These are phyloP conservation scores for Chironomus tentans DNA, from an alignment of 2,888 invertebrate species.

Conservation along the genomic window DNA sequence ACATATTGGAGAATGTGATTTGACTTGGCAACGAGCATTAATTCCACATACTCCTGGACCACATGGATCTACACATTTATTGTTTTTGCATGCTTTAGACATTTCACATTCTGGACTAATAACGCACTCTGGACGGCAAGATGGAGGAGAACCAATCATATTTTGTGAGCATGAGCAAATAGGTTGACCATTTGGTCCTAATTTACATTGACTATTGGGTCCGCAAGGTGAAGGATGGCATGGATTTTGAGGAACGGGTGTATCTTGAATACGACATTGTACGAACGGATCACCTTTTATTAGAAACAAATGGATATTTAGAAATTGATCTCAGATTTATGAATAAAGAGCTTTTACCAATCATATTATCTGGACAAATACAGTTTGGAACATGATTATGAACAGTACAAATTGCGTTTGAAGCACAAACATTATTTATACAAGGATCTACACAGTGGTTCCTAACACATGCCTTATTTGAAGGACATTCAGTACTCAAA, in stretches of 20 bases:
- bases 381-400: slow-evolving; percentile 66
- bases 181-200: slow-evolving; percentile 53
- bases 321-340: neutral
- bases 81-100: slow-evolving; percentile 62
- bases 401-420: slow-evolving; percentile 60
- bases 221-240: slow-evolving; percentile 62
- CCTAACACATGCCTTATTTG: slow-evolving; percentile 58
- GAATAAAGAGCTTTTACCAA: slow-evolving; percentile 44
- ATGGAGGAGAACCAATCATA: slow-evolving; percentile 59
- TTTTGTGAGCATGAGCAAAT: slow-evolving; percentile 62
- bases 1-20: slow-evolving; percentile 65
- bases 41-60: slow-evolving; percentile 54
- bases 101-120: slow-evolving; percentile 63
- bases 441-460: slow-evolving; percentile 66
- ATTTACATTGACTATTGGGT: slow-evolving; percentile 53
- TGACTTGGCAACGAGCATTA: slow-evolving; percentile 58
- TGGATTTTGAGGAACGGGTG: slow-evolving; percentile 44
- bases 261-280: slow-evolving; percentile 30
- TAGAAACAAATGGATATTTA: neutral
- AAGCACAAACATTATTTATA: slow-evolving; percentile 57
- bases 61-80: slow-evolving; percentile 73
- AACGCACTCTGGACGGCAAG: slow-evolving; percentile 64
- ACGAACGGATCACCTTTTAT: slow-evolving; percentile 29
- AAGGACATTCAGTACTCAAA: slow-evolving; percentile 57
- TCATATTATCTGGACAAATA: slow-evolving; percentile 47